Base-by-base conservation (phyloP, 2,113 vertebrate species). In the Origma solitaria region DNA sequence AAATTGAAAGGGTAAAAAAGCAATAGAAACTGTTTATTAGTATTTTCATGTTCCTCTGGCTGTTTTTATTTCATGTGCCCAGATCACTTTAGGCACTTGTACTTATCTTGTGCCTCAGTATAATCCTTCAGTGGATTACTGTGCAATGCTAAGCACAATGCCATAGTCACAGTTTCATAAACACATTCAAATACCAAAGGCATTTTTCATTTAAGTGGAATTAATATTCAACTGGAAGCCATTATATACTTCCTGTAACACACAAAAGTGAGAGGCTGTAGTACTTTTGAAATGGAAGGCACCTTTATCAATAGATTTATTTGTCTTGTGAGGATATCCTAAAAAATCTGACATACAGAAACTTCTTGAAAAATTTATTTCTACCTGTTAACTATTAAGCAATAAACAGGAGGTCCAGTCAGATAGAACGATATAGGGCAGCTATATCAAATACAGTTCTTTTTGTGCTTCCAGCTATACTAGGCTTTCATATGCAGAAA, bases 51-150 rank as follows among this genome's bases (percentile, higher is more conserved):
- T 58, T 58, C 23, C 15, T 81, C 37, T 45, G 37, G 12, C 75
- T 90, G 58, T 72, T 95, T 96, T 79, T 84, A 79, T 76, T 91
- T 94, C 65, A 49, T 82, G 38, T 68, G 33, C 33, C 40, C 64
- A 80, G 72, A 88, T 91, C 96, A 93, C 86, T 94, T 92, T 64
- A 93, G 86, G 82, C 60, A 38, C 35, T 94, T 90, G 44, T 90
- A 92, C 45, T 94, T 97, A 85, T 88, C 86, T 94, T 88, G 53
- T 91, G 82, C 51, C 53, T 92, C 5, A 3, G 68, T 65, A 86
- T 76, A 96, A 96, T 95, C 71, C 54, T 93, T 95, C 88, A 70
- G 38, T 88, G 83, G 50, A 86, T 96, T 96, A 84, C 78, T 65
- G 31, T 86, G 86, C 56, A 96, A 83, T 47, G 35, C n/a, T 78